Evolutionary conservation across 2,888 invertebrate genomes (phyloP).

Genomic region (Plebejus anna): DNA sequence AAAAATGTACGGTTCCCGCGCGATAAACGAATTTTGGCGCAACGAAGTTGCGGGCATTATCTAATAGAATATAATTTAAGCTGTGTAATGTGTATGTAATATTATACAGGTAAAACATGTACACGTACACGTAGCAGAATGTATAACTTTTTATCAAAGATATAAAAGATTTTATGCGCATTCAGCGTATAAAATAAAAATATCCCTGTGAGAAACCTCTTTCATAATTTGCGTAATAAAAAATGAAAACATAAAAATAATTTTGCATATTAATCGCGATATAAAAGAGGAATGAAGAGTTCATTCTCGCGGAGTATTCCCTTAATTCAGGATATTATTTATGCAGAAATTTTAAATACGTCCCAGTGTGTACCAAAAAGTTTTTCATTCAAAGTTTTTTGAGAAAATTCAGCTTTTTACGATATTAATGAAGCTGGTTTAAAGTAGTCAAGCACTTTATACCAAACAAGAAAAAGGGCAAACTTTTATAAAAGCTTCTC

Average conservation of each 20-base stretch:
- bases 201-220: not conserved
- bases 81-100: not conserved
- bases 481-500: not conserved
- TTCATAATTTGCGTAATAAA: constrained; percentile 9
- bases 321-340: constrained; percentile 22
- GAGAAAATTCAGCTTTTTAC: not conserved
- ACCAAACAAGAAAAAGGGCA: not conserved
- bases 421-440: constrained; percentile 21
- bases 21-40: too few species aligned
- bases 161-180: not conserved
- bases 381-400: constrained; percentile 18
- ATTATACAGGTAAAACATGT: not conserved
- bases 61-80: not conserved
- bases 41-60: too few species aligned
- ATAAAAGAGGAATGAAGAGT: constrained; percentile 4
- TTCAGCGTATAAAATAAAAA: not conserved
- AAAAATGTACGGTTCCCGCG: too few species aligned
- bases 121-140: too few species aligned
- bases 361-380: constrained; percentile 22
- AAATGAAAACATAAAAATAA: constrained; percentile 17
- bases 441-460: not conserved
- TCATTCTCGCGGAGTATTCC: not conserved
- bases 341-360: constrained; percentile 23
- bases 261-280: constrained; percentile 4
- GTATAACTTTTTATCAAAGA: not conserved